Conservation (phyloP, 1,140 invertebrate genomes). For the Melitaea cinxia region DNA sequence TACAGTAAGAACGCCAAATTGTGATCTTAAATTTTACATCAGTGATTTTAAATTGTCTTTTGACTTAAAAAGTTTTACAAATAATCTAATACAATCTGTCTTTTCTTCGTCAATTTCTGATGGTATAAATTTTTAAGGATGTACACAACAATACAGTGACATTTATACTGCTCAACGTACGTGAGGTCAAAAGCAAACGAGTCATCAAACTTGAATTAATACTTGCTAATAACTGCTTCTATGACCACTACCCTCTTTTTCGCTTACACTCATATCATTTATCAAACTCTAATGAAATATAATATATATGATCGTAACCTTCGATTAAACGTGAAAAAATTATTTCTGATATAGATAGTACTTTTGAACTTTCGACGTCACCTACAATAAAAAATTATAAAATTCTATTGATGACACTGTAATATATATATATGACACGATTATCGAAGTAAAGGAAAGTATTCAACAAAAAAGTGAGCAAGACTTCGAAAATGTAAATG, state of each 20-base stretch:
- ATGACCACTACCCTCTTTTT: neutral
- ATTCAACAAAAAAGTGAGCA: neutral
- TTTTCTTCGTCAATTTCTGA: too few relatives aligned
- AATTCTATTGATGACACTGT: neutral
- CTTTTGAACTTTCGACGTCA: slow-evolving; percentile 1
- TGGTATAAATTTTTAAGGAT: too few relatives aligned
- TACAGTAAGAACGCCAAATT: too few relatives aligned
- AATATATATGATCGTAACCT: neutral
- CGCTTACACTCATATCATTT: neutral
- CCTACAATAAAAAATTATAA: neutral
- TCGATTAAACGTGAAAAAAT: neutral
- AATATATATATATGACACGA: neutral
- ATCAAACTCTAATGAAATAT: neutral
- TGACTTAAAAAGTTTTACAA: too few relatives aligned
- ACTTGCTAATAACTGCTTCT: neutral
- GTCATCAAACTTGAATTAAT: too few relatives aligned
- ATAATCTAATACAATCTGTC: too few relatives aligned
- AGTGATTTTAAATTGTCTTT: too few relatives aligned
- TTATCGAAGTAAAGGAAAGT: neutral
- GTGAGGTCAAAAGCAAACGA: too few relatives aligned
- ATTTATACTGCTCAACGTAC: too few relatives aligned
- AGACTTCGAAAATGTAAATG: neutral
- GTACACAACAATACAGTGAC: too few relatives aligned
- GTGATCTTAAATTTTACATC: too few relatives aligned
- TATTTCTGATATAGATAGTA: neutral